Evolutionary conservation across 2,113 vertebrate genomes (phyloP).

Genomic region (Solea solea): DNA sequence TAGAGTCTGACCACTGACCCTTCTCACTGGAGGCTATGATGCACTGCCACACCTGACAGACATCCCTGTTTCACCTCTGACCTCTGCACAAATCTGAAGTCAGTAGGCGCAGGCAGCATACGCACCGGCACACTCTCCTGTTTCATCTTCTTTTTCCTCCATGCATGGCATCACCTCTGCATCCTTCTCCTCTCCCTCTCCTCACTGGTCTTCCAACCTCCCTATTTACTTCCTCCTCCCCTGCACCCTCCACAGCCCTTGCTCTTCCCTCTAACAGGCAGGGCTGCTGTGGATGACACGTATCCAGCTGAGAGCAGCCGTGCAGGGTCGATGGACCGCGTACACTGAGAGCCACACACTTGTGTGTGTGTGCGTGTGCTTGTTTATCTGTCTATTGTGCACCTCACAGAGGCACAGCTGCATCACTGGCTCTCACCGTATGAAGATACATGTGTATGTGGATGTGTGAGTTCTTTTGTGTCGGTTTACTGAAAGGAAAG

Average conservation of each 20-base stretch:
- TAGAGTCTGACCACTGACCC: constrained; percentile 36
- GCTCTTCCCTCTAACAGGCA: constrained; percentile 66
- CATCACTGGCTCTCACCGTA: constrained; percentile 38
- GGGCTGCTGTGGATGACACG: constrained; percentile 73
- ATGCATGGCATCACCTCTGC: constrained; percentile 1
- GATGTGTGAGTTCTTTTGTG: constrained; percentile 13
- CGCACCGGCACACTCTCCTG: constrained; percentile 8
- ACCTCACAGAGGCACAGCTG: constrained; percentile 41
- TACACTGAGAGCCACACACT: constrained; percentile 44
- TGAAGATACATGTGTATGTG: constrained; percentile 18
- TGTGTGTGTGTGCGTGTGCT: constrained; percentile 6
- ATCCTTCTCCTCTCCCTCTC: constrained; percentile 10
- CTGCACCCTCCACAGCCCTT: constrained; percentile 46
- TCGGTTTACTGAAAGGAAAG: neutral
- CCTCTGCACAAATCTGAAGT: constrained; percentile 39
- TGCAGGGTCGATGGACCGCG: constrained; percentile 74
- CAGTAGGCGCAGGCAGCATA: constrained; percentile 5
- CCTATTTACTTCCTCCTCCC: constrained; percentile 62
- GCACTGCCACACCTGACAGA: constrained; percentile 41
- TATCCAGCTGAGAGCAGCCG: constrained; percentile 77
- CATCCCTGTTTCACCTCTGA: constrained; percentile 64
- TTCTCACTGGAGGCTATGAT: constrained; percentile 6
- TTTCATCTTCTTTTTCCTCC: constrained; percentile 38
- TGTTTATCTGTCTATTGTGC: constrained; percentile 43
- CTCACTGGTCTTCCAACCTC: constrained; percentile 22